Evolutionary conservation across 1,140 invertebrate species (phyloP), one percentile per base, ranked within the genome.

Genomic region (Drosophila miranda): DNA sequence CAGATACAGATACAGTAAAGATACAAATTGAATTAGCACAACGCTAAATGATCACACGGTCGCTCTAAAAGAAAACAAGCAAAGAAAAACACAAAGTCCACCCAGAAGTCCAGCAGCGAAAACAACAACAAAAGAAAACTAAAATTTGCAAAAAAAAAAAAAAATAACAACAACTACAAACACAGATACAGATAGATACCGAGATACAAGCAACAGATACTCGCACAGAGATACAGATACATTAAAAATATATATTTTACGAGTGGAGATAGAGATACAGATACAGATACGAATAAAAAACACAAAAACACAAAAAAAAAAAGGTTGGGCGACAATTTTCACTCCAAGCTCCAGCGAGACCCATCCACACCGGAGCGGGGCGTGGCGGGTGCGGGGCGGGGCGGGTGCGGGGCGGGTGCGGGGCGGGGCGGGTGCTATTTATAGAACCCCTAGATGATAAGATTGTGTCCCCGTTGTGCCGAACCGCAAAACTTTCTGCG

Each of bases 401-500:
- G 23, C 23, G 23, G 23, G 3, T 0, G 16, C 16, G 16, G 16
- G 16, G 16, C 16, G 16, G 3, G 4, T 2, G 21, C 21, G 23
- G 3, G 2, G 23, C 3, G 23, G 49, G 41, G 45, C 59, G 64
- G 45, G 28, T 45, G 52, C 78, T 86, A 86, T 87, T 87, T 87
- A 77, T 86, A 86, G 81, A 79, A 74, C 51, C 86, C 86, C 81
- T 84, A 86, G 80, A 86, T 86, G 81, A 86, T 86, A 86, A 86
- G 81, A 86, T 86, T 86, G 81, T 63, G 62, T 80, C 69, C 68
- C 62, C 58, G 68, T 73, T 70, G 74, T 55, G 69, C 77, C 70
- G 69, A 86, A 84, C 81, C 82, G 61, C 77, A 86, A 67, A 81
- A 86, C 60, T 66, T 74, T 78, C 74, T 81, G 81, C 81, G 81